Conservation (phyloP, 64 coral and sea anemone genomes). For the Montipora sp. region DNA sequence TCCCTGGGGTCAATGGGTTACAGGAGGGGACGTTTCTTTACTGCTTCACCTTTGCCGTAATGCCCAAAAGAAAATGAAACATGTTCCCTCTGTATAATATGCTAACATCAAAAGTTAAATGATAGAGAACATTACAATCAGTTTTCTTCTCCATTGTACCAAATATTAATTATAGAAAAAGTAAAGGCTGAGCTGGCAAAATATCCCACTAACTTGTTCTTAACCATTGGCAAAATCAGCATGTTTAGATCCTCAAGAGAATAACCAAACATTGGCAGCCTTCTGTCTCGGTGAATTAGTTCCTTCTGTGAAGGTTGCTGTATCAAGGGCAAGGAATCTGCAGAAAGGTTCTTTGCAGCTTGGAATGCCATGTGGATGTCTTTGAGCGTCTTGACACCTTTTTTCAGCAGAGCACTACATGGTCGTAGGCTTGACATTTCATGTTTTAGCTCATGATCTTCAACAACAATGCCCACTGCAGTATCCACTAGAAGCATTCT, state of each 20-base stretch:
- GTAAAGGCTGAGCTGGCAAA: too few relatives aligned
- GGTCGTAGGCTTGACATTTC: constrained; percentile 73
- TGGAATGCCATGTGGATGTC: constrained; percentile 74
- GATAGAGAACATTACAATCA: too few relatives aligned
- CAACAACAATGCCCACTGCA: constrained; percentile 65
- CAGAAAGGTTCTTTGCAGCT: constrained; percentile 54
- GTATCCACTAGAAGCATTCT: constrained; percentile 95
- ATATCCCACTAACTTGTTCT: constrained; percentile 63
- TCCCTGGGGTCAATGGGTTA: too few relatives aligned
- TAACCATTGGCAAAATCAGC: constrained; percentile 92
- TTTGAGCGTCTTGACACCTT: constrained; percentile 62
- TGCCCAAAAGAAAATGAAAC: too few relatives aligned
- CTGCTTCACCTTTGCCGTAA: too few relatives aligned
- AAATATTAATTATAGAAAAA: too few relatives aligned
- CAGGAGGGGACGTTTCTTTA: too few relatives aligned
- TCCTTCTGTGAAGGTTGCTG: constrained; percentile 48
- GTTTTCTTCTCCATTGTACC: too few relatives aligned
- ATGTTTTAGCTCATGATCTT: constrained; percentile 88
- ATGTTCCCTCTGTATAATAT: too few relatives aligned
- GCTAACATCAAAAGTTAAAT: too few relatives aligned
- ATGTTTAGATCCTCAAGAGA: constrained; percentile 92
- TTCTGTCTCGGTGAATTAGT: constrained; percentile 74
- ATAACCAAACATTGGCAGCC: constrained; percentile 92
- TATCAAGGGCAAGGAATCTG: constrained; percentile 58
- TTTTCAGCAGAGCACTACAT: constrained; percentile 71